Evolutionary conservation across 2,888 invertebrate genomes (phyloP), one percentile per base, ranked within the genome.

Genomic region (Leucozona laternaria): DNA sequence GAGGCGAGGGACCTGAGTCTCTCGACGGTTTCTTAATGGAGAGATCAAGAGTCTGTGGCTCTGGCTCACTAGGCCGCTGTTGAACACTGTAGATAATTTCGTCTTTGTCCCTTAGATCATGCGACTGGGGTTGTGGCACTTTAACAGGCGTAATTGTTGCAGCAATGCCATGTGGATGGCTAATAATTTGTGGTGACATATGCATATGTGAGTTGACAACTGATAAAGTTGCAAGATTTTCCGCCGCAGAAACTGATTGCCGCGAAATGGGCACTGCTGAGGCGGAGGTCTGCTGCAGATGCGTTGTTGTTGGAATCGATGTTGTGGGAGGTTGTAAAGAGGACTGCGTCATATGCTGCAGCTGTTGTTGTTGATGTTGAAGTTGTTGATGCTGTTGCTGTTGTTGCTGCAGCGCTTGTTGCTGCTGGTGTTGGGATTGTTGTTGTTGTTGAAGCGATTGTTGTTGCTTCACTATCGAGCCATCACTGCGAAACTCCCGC

Each of bases 21-120:
- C 92, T 90, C 5, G 91, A 90, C 2, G 95, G 95, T 89, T 96
- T 95, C 92, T 96, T 96, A 77, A 96, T 95, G 90, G 96, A 96
- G 88, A 97, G 93, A 90, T 97, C 96, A 0, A 97, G 93, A 0
- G 96, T 96, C 84, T 94, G 94, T 3, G 95, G 95, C 90, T 95
- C 95, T 1, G 94, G 93, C 40, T 95, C 94, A n/a, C 94, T 93
- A 89, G 94, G 93, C 88, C 90, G 89, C 55, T 86, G 88, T 40
- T 87, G 90, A 0, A 90, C 89, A 60, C 90, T 90, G 81, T 91
- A 92, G 6, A 91, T 91, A 15, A 91, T 91, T 91, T 93, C 88
- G 92, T 92, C 55, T 92, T 87, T 87, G 28, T 87, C 87, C 48
- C 22, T 75, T 90, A 66, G 92, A 91, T 77, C 93, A 91, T 89